A percentile compares a stretch with the other conserved stretches of the same genome.
phyloP scores from a whole-genome alignment of 2,797 vertebrate species.

The Gobio occitaniae region DNA sequence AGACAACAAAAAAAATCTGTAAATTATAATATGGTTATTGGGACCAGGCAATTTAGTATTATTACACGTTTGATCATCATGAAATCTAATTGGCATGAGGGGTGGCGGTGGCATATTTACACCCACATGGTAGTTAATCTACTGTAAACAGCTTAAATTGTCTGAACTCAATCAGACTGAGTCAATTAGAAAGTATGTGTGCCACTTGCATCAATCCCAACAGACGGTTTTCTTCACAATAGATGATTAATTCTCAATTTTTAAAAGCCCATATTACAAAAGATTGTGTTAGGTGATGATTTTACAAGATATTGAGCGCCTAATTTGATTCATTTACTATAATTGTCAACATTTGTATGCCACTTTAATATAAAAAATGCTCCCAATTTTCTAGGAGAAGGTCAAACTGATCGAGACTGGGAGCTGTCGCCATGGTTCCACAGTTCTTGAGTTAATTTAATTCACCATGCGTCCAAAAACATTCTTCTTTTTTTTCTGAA shows the following conservation, averaged over 20 bases:
- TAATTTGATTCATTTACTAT: neutral
- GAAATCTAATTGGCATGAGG: neutral
- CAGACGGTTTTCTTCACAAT: neutral
- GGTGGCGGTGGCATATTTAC: neutral
- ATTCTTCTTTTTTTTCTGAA: neutral
- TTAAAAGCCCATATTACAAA: neutral
- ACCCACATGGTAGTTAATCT: neutral
- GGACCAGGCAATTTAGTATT: neutral
- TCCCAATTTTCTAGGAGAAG: neutral
- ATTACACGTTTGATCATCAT: slow-evolving; percentile 5
- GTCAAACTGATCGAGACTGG: neutral
- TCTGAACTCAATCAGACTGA: neutral
- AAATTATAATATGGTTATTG: neutral
- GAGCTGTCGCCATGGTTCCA: neutral
- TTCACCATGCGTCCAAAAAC: neutral
- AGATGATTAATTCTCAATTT: neutral
- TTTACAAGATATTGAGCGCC: neutral
- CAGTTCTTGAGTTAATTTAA: neutral
- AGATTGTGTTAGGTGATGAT: neutral
- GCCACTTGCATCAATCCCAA: neutral
- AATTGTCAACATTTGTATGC: neutral
- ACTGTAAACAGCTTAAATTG: neutral
- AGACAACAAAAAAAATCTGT: neutral
- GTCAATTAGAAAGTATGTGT: neutral
- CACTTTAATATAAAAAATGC: neutral